Evolutionary conservation across 2,113 vertebrate genomes (phyloP).

Genomic region (Plecotus auritus): DNA sequence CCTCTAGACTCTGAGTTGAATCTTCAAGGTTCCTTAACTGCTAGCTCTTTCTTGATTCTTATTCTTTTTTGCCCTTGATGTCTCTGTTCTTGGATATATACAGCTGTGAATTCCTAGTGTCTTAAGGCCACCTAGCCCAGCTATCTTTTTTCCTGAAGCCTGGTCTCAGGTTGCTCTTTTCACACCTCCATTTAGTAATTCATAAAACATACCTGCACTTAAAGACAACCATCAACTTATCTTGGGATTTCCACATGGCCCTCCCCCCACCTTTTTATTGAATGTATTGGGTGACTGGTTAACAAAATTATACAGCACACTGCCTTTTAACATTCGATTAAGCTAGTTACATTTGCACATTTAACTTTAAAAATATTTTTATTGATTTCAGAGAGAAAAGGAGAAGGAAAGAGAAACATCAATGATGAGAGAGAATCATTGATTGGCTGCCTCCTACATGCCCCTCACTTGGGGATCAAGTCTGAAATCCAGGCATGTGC

Average conservation of each 20-base stretch:
- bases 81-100: background rate
- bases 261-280: background rate
- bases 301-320: background rate
- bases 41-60: background rate
- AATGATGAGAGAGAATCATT: background rate
- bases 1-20: background rate
- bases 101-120: background rate
- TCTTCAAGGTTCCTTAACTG: background rate
- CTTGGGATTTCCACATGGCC: background rate
- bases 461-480: no score
- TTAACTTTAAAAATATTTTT: background rate
- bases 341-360: background rate
- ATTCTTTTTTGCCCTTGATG: background rate
- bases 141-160: background rate
- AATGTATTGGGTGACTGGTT: background rate
- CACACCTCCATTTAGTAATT: background rate
- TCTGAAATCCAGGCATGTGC: no score
- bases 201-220: slow-evolving; percentile 2
- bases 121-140: background rate
- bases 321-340: slow-evolving; percentile 19
- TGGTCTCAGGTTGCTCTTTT: slow-evolving; percentile 27
- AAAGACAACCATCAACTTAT: background rate
- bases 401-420: background rate
- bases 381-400: background rate
- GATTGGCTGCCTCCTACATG: no score